phyloP scores from a whole-genome alignment of 2,888 invertebrate species.

The Philopedon plagiatum region DNA sequence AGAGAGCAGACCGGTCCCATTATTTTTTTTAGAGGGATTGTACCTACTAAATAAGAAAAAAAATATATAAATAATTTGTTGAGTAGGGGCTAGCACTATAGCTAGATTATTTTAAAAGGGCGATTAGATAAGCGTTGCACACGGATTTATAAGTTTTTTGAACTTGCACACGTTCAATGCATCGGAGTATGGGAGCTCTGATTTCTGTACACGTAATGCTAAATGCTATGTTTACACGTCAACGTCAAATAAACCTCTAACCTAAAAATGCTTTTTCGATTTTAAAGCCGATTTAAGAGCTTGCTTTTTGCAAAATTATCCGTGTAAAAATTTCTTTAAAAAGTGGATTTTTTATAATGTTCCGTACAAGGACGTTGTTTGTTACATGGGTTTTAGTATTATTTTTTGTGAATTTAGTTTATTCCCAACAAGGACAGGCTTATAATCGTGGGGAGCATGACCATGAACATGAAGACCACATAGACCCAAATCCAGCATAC shows the following conservation, averaged over 20 bases:
- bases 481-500: conserved; percentile 79
- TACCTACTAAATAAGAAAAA: too few species aligned
- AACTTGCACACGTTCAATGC: too few species aligned
- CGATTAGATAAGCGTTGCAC: too few species aligned
- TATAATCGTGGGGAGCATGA: conserved; percentile 15
- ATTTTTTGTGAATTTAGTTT: neutral
- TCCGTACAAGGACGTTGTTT: neutral
- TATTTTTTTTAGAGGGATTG: too few species aligned
- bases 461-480: conserved; percentile 64
- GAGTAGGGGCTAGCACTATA: too few species aligned
- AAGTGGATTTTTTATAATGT: neutral
- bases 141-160: too few species aligned
- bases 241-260: conserved; percentile 13
- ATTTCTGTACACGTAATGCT: neutral
- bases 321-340: neutral
- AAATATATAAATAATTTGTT: too few species aligned
- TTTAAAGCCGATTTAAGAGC: conserved; percentile 1
- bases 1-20: too few species aligned
- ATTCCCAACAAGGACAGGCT: conserved; percentile 21
- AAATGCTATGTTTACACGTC: conserved; percentile 14
- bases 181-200: too few species aligned
- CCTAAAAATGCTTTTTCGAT: neutral
- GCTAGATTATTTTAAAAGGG: too few species aligned
- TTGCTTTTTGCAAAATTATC: neutral
- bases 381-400: neutral